Base-by-base conservation (phyloP, 2,888 invertebrate genomes). In the Lithophane semibrunnea region DNA sequence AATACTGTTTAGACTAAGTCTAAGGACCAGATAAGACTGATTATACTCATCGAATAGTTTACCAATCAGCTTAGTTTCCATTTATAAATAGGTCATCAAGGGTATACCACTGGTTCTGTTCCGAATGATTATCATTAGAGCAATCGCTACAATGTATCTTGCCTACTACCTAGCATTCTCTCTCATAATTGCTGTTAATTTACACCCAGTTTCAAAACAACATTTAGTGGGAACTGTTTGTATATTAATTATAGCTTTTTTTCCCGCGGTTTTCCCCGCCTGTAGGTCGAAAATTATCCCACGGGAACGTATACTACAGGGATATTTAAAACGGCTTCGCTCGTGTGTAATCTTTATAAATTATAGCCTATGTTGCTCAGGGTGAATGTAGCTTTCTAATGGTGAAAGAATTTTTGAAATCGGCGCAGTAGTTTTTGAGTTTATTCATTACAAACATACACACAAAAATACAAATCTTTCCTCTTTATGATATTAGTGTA, bases 51-150 rank as follows among this genome's bases (percentile, higher is more conserved):
- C 49, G 24, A 64, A 60, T 60, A 60, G 63, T 78, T 81, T 71
- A 60, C 58, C 54, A 58, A 73, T 49, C 29, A 63, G 67, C 42
- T 54, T 61, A 73, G 37, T 18, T 42, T 13, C 16, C n/a, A 64
- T 54, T 47, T 29, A 47, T 68, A 60, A 64, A 67, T 54, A 67
- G 37, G 65, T 60, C 54, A 73, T 81, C n/a, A 65, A 65, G 58
- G 37, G 18, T 60, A 8, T 54, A 10, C 2, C 5, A 44, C 37
- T 44, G 24, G 65, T 13, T 58, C 18, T 60, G 10, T 37, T 13
- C 1, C 3, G 37, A 64, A 80, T 69, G 47, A 68, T 80, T 80
- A 68, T 67, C 4, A 47, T 37, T 71, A 58, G 56, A 58, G 56
- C 44, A 10, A 63, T 49, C 16, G 16, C 7, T 18, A 49, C 13